These are phyloP conservation scores for Athalia cordata DNA, from an alignment of 2,888 invertebrate genomes.

Conservation along the genomic window DNA sequence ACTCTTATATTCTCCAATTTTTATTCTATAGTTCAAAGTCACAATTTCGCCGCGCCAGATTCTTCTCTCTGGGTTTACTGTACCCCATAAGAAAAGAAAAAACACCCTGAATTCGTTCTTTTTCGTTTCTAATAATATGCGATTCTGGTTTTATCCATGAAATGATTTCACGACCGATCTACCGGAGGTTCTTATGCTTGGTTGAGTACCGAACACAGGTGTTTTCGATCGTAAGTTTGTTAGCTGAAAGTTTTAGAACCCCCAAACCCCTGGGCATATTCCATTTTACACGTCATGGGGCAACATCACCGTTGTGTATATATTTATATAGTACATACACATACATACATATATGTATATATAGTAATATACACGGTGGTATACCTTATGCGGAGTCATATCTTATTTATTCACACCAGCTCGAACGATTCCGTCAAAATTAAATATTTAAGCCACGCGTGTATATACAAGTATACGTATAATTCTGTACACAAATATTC, in stretches of 20 bases:
- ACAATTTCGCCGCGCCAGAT: too few relatives aligned
- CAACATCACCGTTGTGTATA: neutral
- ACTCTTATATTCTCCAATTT: too few relatives aligned
- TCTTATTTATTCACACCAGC: constrained; percentile 19
- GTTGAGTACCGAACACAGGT: constrained; percentile 1
- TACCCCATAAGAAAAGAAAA: neutral
- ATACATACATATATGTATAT: too few relatives aligned
- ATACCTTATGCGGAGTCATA: constrained; percentile 1
- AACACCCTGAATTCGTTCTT: neutral
- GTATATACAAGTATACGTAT: neutral
- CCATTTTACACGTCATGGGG: constrained; percentile 29
- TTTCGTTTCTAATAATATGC: neutral
- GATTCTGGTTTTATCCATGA: neutral
- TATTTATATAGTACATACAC: too few relatives aligned
- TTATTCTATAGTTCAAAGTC: too few relatives aligned
- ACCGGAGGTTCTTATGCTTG: neutral
- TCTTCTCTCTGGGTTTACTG: neutral
- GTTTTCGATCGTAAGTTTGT: constrained; percentile 27
- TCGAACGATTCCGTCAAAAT: constrained; percentile 32
- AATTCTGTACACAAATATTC: neutral
- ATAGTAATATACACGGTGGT: too few relatives aligned
- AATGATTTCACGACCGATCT: constrained; percentile 2
- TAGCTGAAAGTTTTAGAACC: constrained; percentile 34
- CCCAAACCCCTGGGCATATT: constrained; percentile 4
- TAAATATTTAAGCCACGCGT: constrained; percentile 29